Base-by-base conservation (phyloP, 1,140 invertebrate genomes). In the Laodelphax striatellus region DNA sequence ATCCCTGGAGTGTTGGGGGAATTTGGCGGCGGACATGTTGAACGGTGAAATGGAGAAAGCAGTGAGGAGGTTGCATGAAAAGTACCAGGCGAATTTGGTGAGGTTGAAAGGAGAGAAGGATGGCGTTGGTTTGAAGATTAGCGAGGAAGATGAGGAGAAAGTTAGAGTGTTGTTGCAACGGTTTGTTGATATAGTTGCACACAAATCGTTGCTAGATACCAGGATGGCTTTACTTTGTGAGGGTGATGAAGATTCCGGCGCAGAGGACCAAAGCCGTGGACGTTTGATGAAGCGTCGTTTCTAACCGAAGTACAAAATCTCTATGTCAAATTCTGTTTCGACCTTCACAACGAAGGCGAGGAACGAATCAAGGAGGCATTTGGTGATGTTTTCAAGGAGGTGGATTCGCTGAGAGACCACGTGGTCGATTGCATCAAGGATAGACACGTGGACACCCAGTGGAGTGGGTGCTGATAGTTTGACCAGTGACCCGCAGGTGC, bases 141-240 rank as follows among this genome's bases (percentile, higher is more conserved):
- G 56, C 46, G 63, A 61, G 60, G 65, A 70, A 19, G 65, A 60
- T 63, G 73, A 80, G 74, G 68, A 75, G 65, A 70, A 78, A 68
- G 72, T 70, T 0, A 75, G 77, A 42, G 76, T 76, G 24, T 69
- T 84, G n/a, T 68, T 89, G 61, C 73, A 76, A 19, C 81, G 86
- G 69, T 85, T 87, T 68, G 83, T 85, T 19, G 85, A 88, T 70
- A 77, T 88, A 44, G 77, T 87, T 41, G 85, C 86, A 28, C 85
- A 87, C 60, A 88, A 88, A 69, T 84, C 86, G 41, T 73, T 89
- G 34, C 79, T 88, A 21, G 86, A 88, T 71, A 83, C 86, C 31
- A 77, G 84, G 63, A 79, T 86, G 59, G 74, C 76, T 16, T 78
- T 85, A 38, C 70, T 86, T 34, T 76, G 74, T 62, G 78, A 63